Conservation (phyloP, 1,140 invertebrate genomes). For the Aricia agestis region DNA sequence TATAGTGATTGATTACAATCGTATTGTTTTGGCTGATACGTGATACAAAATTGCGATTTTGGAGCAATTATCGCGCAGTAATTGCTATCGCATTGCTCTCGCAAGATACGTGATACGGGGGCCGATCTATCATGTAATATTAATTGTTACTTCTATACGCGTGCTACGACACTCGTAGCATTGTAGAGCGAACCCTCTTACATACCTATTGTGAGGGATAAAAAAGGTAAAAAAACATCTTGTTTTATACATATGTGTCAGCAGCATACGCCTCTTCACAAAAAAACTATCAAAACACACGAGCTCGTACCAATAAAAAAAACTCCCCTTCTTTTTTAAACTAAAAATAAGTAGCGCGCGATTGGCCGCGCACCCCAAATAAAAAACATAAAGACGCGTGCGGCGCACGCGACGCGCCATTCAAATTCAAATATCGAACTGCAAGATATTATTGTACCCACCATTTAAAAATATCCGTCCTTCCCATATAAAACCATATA, state of each 20-base stretch:
- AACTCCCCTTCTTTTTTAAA: conserved; percentile 36
- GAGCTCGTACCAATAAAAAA: conserved; percentile 27
- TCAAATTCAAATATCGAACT: conserved; percentile 63
- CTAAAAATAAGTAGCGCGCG: conserved; percentile 42
- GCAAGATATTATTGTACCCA: conserved; percentile 58
- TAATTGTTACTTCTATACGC: too few species aligned
- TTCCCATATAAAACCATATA: conserved; percentile 30
- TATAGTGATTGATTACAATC: too few species aligned
- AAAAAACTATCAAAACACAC: conserved; percentile 20
- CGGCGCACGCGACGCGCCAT: conserved; percentile 51
- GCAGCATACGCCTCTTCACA: conserved; percentile 13
- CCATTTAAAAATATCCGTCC: conserved; percentile 53
- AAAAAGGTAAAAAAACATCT: background rate
- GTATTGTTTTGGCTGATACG: too few species aligned
- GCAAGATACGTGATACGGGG: too few species aligned
- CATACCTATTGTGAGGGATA: background rate
- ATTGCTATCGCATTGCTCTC: too few species aligned
- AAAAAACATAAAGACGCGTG: conserved; percentile 69
- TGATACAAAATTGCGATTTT: too few species aligned
- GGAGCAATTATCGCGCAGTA: too few species aligned
- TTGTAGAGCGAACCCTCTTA: too few species aligned
- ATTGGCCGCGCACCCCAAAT: conserved; percentile 58
- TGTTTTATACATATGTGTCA: conserved; percentile 17
- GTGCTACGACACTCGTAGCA: too few species aligned
- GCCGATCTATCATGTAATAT: too few species aligned